phyloP scores from a whole-genome alignment of 2,888 invertebrate genomes.

The Microplitis manilae region DNA sequence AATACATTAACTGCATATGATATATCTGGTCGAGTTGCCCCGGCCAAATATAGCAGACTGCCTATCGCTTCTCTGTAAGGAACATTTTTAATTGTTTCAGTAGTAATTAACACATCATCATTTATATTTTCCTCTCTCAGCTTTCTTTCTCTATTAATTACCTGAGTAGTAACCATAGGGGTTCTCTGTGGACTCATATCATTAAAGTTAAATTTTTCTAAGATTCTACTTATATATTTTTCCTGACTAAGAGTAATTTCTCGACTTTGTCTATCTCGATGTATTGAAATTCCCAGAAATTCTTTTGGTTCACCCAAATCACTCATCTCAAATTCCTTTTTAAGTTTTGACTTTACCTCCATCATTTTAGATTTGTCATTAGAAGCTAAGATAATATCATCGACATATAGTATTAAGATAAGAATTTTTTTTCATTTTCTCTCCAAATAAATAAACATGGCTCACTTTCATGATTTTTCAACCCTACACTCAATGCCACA shows the following conservation, averaged over 20 bases:
- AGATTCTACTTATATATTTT: conserved; percentile 18
- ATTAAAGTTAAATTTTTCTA: conserved; percentile 23
- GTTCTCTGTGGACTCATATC: conserved; percentile 24
- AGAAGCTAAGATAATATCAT: conserved; percentile 45
- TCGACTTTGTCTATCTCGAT: conserved; percentile 37
- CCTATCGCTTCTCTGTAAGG: not conserved
- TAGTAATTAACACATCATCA: not conserved
- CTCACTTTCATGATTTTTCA: conserved; percentile 35
- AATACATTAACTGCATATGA: conserved; percentile 38
- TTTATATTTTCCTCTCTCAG: conserved; percentile 1
- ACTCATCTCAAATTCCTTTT: conserved; percentile 46
- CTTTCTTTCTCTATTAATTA: conserved; percentile 10
- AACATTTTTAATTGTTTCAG: conserved; percentile 5
- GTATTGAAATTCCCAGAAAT: conserved; percentile 44
- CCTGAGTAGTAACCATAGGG: conserved; percentile 47
- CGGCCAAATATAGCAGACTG: conserved; percentile 43
- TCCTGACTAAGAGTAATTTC: conserved; percentile 16
- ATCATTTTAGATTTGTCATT: conserved; percentile 45
- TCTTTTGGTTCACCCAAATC: conserved; percentile 44
- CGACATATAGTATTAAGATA: conserved; percentile 42
- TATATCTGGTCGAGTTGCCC: conserved; percentile 46
- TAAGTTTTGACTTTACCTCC: conserved; percentile 43
- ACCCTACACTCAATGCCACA: conserved; percentile 39
- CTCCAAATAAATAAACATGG: conserved; percentile 47
- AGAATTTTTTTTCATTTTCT: conserved; percentile 40